A percentile compares a stretch with the other conserved stretches of the same genome.
phyloP scores from a whole-genome alignment of 2,797 vertebrate species.

The Poliocrania exsul region DNA sequence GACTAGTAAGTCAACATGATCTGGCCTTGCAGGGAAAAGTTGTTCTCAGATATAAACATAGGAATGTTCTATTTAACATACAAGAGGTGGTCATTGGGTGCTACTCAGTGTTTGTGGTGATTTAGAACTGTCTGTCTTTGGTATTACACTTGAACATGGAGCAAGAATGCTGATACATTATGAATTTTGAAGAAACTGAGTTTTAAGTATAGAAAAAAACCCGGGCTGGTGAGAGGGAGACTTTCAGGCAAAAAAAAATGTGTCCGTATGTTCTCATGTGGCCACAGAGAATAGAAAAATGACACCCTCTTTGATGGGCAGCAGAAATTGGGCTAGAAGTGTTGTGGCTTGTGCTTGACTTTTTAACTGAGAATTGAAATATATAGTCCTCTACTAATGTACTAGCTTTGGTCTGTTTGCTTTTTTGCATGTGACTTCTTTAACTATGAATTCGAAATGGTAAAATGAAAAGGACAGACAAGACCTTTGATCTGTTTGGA shows the following conservation, averaged over 20 bases:
- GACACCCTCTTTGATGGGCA: neutral
- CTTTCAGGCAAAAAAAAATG: neutral
- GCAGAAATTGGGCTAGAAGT: neutral
- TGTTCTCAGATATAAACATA: neutral
- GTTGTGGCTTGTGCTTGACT: neutral
- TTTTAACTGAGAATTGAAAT: neutral
- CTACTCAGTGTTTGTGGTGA: neutral
- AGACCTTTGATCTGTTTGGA: neutral
- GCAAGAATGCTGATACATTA: neutral
- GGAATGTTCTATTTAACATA: neutral
- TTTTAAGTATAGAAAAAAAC: neutral
- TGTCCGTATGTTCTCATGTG: neutral
- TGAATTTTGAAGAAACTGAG: neutral
- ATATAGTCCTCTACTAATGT: neutral
- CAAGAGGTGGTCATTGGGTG: neutral
- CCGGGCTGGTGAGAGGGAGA: neutral
- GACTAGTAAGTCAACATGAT: neutral
- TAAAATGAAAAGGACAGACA: neutral
- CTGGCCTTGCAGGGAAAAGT: neutral
- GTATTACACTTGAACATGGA: neutral
- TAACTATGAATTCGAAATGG: neutral
- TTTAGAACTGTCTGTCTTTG: neutral
- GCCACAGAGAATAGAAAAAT: neutral
- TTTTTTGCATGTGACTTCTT: neutral
- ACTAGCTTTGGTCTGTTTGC: neutral